Conservation (phyloP, 2,888 invertebrate species). For the Ditula angustiorana region DNA sequence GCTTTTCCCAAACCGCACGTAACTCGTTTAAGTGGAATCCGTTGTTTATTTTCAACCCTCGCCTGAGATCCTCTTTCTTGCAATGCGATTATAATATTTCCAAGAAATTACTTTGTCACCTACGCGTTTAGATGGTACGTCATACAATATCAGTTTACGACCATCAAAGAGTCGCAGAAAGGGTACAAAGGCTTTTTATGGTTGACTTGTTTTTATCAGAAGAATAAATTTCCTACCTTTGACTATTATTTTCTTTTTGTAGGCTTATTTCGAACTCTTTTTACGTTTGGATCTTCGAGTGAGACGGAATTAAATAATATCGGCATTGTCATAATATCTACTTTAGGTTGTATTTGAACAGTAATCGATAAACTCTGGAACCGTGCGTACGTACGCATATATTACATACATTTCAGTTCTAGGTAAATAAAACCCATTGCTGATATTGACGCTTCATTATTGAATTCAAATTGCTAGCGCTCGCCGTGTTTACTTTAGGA, state of each 20-base stretch:
- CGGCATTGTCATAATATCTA: not conserved
- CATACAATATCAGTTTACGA: slow-evolving; percentile 36
- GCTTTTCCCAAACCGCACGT: slow-evolving; percentile 24
- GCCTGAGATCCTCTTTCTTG: slow-evolving; percentile 10
- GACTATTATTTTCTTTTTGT: slow-evolving; percentile 17
- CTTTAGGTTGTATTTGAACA: not conserved
- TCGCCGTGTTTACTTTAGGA: slow-evolving; percentile 6
- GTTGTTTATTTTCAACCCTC: slow-evolving; percentile 22
- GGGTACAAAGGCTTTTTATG: slow-evolving; percentile 40
- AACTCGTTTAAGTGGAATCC: slow-evolving; percentile 25
- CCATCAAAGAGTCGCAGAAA: slow-evolving; percentile 38
- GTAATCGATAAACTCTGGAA: not conserved
- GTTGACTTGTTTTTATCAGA: slow-evolving; percentile 37
- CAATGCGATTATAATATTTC: slow-evolving; percentile 32
- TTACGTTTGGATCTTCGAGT: slow-evolving; percentile 3
- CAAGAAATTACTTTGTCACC: slow-evolving; percentile 27
- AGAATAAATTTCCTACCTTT: slow-evolving; percentile 37
- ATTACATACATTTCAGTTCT: slow-evolving; percentile 3
- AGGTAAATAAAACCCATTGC: slow-evolving; percentile 16
- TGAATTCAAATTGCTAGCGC: slow-evolving; percentile 7
- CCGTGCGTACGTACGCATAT: no score
- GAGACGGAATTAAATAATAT: slow-evolving; percentile 17
- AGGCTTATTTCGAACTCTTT: slow-evolving; percentile 15
- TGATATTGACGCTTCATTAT: slow-evolving; percentile 28
- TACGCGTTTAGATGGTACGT: slow-evolving; percentile 32